Evolutionary conservation across 2,888 invertebrate genomes (phyloP), one percentile per base, ranked within the genome.

Genomic region (Slavum lentiscoides): DNA sequence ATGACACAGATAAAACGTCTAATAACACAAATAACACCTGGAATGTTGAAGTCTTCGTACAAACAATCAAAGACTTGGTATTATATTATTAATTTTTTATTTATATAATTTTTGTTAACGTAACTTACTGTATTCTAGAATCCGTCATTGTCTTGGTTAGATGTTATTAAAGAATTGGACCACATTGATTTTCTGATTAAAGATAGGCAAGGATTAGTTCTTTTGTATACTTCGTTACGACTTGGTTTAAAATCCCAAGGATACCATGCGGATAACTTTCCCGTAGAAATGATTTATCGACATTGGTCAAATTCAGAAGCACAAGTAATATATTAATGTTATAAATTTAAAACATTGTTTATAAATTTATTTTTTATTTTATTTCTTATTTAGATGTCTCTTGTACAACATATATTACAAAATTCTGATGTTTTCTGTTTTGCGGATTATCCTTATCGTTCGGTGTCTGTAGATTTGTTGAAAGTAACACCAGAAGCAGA

Each of bases 401-500:
- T 97, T 84, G 90, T 98, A 62, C 91, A 93, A 83, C 92, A 93
- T 84, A 93, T 97, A 83, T 87, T 98, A 43, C 96, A 96, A 86
- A 91, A 94, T 87, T 92, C 95, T 0, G 98, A 98, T 86, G 90
- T 98, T 83, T 97, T 98, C 87, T 95, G 95, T 85, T 94, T 99
- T 86, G 94, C 95, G 53, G 97, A 98, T 86, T 93, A 94, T 87
- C 93, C 94, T 0, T 96, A 93, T 86, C 93, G 93, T 84, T 91
- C 94, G 4, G 95, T 97, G 2, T 90, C 93, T 2, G 92, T 95
- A 67, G 96, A 97, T 85, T 91, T 95, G 83, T 87, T 98, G 61
- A 99, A 99, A 88, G 93, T 95, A 17, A 93, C 94, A 9, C 98
- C 98, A 0, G 98, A 98, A 88, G 92, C 93, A 39, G 96, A 97